Base-by-base conservation (phyloP, 2,888 invertebrate species). In the Phorcus lineatus region DNA sequence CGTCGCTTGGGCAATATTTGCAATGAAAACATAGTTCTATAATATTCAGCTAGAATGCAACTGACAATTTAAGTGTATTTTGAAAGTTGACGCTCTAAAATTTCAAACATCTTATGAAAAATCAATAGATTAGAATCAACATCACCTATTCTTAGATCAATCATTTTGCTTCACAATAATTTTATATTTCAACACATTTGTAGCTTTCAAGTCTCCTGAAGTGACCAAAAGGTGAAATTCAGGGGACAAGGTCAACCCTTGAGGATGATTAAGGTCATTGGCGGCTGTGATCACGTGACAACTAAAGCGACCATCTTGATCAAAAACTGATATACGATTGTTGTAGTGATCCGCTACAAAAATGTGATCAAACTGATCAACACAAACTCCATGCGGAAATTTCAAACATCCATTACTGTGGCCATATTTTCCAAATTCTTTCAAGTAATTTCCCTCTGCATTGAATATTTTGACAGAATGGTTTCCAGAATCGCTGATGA, bases 311-410 rank as follows among this genome's bases (percentile, higher is more conserved):
- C 90, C 91, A 13, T 85, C 84, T 22, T 82, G 82, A 31, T 85
- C 84, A 80, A 86, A 91, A 31, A 90, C 79, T 0, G 88, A 86
- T 7, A 91, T 81, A 0, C 91, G 82, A 75, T 89, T 88, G 87
- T 94, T 94, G 83, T 94, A 94, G 93, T 94, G 94, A 81, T 94
- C 94, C 3, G 94, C 94, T 3, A 94, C 94, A 11, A 94, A 86
- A 80, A 94, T 93, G 81, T 94, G 93, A 79, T 94, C 93, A 62
- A 92, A 90, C 11, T 87, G 87, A 84, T 94, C 94, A 3, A 94
- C 92, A 36, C 93, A 93, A 13, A 94, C 89, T 4, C 94, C 94
- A 52, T 94, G 93, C 0, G 94, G 94, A 36, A 93, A 93, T 85
- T 94, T 94, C 78, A 94, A 91, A 80, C 93, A 92, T 7, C 94